These are phyloP conservation scores for Pseudoips prasinana DNA, from an alignment of 2,888 invertebrate species.

Conservation along the genomic window DNA sequence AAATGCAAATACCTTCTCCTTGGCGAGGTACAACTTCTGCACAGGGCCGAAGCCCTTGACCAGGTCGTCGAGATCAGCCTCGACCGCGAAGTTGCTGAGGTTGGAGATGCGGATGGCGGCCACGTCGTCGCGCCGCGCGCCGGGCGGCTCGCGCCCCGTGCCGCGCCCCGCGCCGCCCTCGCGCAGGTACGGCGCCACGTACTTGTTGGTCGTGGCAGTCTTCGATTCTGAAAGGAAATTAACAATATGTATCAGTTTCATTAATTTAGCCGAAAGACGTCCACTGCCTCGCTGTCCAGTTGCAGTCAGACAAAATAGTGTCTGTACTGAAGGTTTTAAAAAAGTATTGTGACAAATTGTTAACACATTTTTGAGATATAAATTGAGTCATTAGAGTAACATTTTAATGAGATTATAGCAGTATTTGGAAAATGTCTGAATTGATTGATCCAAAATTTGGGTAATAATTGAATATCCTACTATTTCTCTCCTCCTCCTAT, in stretches of 20 bases:
- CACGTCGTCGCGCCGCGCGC: conserved; percentile 89
- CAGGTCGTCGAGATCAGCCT: conserved; percentile 96
- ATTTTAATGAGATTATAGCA: no score
- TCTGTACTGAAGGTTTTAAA: no score
- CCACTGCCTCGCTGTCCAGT: no score
- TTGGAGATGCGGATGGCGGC: conserved; percentile 98
- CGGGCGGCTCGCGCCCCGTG: conserved; percentile 84
- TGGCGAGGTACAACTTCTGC: conserved; percentile 96
- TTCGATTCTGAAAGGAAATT: conserved; percentile 59
- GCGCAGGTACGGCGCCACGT: conserved; percentile 94
- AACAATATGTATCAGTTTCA: conserved; percentile 1
- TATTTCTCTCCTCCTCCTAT: no score
- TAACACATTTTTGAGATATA: no score
- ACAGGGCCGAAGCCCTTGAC: conserved; percentile 97
- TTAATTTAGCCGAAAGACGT: no score
- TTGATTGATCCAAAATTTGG: no score
- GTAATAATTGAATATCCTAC: no score
- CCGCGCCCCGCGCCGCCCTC: conserved; percentile 91
- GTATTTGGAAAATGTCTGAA: no score
- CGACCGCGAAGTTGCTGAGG: conserved; percentile 96
- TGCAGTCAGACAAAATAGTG: no score
- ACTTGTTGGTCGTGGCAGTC: conserved; percentile 84
- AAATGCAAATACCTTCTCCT: conserved; percentile 91
- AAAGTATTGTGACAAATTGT: no score
- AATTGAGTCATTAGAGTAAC: no score